Evolutionary conservation across 2,113 vertebrate genomes (phyloP).

Genomic region (Callipepla squamata): DNA sequence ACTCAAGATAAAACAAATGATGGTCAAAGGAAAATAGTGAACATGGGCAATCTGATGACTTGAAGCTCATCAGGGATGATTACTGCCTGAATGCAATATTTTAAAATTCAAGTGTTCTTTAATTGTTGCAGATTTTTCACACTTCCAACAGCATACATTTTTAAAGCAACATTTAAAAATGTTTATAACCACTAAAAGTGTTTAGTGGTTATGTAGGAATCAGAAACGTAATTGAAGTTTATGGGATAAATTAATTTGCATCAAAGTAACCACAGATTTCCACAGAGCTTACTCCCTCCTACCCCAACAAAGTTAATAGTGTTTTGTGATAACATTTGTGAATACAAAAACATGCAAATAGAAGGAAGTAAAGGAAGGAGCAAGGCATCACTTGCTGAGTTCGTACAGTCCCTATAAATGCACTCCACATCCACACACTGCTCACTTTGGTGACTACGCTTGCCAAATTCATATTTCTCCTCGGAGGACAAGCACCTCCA

Average conservation of each 20-base stretch:
- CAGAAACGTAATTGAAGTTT: constrained; percentile 34
- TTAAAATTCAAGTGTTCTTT: constrained; percentile 32
- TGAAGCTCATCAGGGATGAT: not conserved
- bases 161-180: constrained; percentile 26
- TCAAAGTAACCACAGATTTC: constrained; percentile 13
- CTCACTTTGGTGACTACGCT: constrained; percentile 4
- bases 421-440: not conserved
- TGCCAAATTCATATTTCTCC: constrained; percentile 54
- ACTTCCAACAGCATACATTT: constrained; percentile 24
- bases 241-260: constrained; percentile 26
- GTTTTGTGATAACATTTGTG: not conserved
- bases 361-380: not conserved
- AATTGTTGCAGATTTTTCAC: constrained; percentile 53
- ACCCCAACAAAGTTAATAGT: not conserved
- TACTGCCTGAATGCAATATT: not conserved
- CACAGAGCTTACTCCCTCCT: not conserved
- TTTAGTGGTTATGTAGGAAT: not conserved
- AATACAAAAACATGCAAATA: not conserved
- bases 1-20: constrained; percentile 30
- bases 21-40: constrained; percentile 22
- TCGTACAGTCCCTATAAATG: not conserved
- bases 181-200: not conserved
- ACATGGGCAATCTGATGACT: not conserved
- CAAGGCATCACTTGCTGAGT: not conserved
- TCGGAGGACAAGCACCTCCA: constrained; percentile 52